Conservation (phyloP, 1,140 invertebrate species). For the Drosophila nigromelanica region DNA sequence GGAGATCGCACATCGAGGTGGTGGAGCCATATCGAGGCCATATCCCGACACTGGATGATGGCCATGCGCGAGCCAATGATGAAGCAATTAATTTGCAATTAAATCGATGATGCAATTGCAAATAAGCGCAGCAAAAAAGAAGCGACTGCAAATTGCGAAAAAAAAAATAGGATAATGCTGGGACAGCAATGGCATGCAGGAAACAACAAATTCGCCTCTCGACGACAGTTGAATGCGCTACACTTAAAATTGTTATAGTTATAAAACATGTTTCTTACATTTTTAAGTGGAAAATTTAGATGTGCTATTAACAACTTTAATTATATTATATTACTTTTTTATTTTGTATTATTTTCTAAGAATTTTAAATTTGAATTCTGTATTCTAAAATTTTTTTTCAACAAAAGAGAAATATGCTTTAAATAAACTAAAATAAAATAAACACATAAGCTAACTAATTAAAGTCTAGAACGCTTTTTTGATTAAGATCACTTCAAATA, state of each 20-base stretch:
- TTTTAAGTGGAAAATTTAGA: too few relatives aligned
- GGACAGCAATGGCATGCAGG: neutral
- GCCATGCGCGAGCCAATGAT: constrained; percentile 71
- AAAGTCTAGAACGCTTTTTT: too few relatives aligned
- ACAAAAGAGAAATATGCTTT: too few relatives aligned
- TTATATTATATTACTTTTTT: too few relatives aligned
- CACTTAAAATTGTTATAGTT: too few relatives aligned
- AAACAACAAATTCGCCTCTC: neutral
- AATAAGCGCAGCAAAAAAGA: constrained; percentile 66
- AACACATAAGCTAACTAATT: too few relatives aligned
- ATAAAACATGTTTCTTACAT: too few relatives aligned
- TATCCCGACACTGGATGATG: constrained; percentile 33
- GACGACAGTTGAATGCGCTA: constrained; percentile 23
- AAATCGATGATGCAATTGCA: constrained; percentile 80
- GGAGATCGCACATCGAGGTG: constrained; percentile 20
- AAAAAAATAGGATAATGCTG: constrained; percentile 17
- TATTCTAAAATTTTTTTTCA: too few relatives aligned
- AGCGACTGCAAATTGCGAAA: constrained; percentile 52
- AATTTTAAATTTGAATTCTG: too few relatives aligned
- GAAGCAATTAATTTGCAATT: constrained; percentile 84
- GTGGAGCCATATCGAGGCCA: constrained; percentile 53
- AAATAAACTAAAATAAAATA: neutral
- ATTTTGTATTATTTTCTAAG: too few relatives aligned
- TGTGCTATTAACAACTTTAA: too few relatives aligned
- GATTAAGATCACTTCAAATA: too few relatives aligned